Evolutionary conservation across 2,888 invertebrate genomes (phyloP), one percentile per base, ranked within the genome.

Genomic region (Hermaeophaga mercurialis): DNA sequence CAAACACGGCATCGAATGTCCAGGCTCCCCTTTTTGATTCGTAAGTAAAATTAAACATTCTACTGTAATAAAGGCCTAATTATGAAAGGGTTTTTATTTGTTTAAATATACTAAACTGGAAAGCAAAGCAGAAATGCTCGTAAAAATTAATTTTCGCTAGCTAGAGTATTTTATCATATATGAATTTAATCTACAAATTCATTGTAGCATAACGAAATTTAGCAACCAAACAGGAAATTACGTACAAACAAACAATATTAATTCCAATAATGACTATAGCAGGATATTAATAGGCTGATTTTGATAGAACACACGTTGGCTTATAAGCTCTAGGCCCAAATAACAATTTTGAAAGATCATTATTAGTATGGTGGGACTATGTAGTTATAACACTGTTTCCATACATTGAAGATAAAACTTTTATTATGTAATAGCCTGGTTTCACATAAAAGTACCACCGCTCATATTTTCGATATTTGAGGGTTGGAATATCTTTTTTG

Each of bases 1-100:
- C n/a, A n/a, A n/a, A n/a, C n/a, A n/a, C n/a, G n/a, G n/a, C n/a
- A n/a, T n/a, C n/a, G n/a, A n/a, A n/a, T n/a, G n/a, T n/a, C n/a
- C n/a, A n/a, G n/a, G n/a, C n/a, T n/a, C n/a, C n/a, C n/a, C n/a
- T n/a, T n/a, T 36, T 15, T 34, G 22, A 22, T 22, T 22, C 76
- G 92, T 92, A 79, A 89, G 90, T 85, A 46, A 31, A 31, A n/a
- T n/a, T 31, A 31, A 31, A 6, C 31, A 6, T 31, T 6, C n/a
- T n/a, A 6, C 9, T 31, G 8, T 31, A 31, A 31, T 31, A 31
- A 31, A 31, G 9, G 31, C 31, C 4, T 9, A 31, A 31, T 31
- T 31, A 9, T 31, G n/a, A 31, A n/a, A n/a, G 9, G 31, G 9
- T 31, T n/a, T 6, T 31, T 31, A 6, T 31, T n/a, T n/a, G n/a